A percentile compares a stretch with the other conserved stretches of the same genome.
Conservation (phyloP, 2,888 invertebrate species). For the Plusia festucae region DNA sequence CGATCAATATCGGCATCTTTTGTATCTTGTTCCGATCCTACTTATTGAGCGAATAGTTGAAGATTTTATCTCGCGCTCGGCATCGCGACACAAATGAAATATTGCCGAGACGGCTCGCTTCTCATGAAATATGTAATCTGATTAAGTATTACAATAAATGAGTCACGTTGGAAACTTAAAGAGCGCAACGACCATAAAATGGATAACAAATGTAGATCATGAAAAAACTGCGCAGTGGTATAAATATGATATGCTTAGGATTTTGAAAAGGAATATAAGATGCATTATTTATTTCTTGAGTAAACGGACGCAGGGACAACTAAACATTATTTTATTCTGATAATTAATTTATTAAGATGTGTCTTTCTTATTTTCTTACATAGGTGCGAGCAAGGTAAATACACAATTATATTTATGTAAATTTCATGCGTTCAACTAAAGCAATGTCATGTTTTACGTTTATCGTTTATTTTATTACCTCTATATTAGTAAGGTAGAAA, state of each 20-base stretch:
- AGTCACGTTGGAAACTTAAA: constrained; percentile 67
- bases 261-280: background rate
- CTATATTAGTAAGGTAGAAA: constrained; percentile 20
- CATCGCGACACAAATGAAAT: constrained; percentile 81
- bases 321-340: background rate
- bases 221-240: constrained; percentile 25
- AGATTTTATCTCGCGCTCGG: constrained; percentile 79
- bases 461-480: constrained; percentile 39
- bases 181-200: constrained; percentile 64
- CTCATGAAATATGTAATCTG: constrained; percentile 80
- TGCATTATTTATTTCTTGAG: constrained; percentile 3
- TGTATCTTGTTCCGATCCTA: constrained; percentile 76
- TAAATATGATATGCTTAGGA: background rate
- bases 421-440: constrained; percentile 27
- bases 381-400: constrained; percentile 19
- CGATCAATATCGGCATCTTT: constrained; percentile 74
- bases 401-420: constrained; percentile 43
- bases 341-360: constrained; percentile 1
- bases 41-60: constrained; percentile 77
- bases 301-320: background rate
- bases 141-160: constrained; percentile 74
- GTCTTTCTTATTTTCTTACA: constrained; percentile 5
- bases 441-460: constrained; percentile 24
- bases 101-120: constrained; percentile 70
- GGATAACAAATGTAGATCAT: constrained; percentile 60